Conservation (phyloP, 1,140 invertebrate genomes). For the Tribolium castaneum region DNA sequence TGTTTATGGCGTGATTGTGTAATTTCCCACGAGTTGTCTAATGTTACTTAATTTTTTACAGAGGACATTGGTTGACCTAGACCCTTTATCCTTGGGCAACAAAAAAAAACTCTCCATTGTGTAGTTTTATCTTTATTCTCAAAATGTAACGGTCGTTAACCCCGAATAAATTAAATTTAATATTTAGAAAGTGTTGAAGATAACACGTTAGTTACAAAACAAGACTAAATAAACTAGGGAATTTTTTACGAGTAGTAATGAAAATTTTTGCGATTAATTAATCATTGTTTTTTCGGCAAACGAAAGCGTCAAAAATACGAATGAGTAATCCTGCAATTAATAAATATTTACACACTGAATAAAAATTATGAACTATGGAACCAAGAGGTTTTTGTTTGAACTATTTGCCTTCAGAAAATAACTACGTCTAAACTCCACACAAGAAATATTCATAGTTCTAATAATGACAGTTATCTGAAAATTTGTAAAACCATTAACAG, state of each 20-base stretch:
- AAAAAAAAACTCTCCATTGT: neutral
- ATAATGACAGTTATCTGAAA: no score
- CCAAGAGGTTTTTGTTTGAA: no score
- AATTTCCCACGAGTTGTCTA: neutral
- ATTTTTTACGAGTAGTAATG: neutral
- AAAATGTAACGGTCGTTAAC: neutral
- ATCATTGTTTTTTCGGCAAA: neutral
- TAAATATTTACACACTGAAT: neutral
- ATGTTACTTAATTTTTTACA: neutral
- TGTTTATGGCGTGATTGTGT: neutral
- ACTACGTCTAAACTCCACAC: no score
- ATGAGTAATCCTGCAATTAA: neutral
- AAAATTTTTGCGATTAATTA: neutral
- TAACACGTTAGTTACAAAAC: neutral
- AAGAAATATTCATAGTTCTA: no score
- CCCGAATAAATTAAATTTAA: conserved; percentile 7
- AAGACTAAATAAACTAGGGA: neutral
- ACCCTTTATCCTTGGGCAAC: neutral
- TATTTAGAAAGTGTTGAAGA: conserved; percentile 10
- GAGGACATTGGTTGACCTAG: neutral
- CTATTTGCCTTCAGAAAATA: no score
- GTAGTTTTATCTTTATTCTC: neutral
- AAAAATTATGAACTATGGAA: no score
- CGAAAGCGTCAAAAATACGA: neutral
- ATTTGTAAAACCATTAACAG: no score